Evolutionary conservation across 2,113 vertebrate species (phyloP).

Genomic region (Spheniscus mendiculus): DNA sequence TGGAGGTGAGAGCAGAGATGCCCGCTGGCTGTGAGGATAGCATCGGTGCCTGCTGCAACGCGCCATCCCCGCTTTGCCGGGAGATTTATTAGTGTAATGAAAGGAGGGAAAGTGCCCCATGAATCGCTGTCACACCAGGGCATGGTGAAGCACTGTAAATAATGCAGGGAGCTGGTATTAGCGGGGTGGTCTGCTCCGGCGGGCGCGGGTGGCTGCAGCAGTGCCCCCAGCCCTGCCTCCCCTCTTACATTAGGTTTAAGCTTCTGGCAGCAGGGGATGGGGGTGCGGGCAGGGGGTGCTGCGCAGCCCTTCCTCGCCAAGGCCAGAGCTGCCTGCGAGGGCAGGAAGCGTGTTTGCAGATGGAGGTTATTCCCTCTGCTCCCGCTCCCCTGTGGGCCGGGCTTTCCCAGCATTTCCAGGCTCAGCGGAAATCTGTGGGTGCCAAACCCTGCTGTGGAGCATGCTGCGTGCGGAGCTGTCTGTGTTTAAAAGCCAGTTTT

Average conservation of each 20-base stretch:
- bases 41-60: background rate
- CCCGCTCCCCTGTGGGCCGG: background rate
- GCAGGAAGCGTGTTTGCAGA: background rate
- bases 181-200: background rate
- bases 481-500: background rate
- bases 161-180: background rate
- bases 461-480: background rate
- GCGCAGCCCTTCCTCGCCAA: accelerated
- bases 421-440: background rate
- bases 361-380: background rate
- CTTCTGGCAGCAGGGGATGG: background rate
- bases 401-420: background rate
- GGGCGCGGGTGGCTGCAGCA: background rate
- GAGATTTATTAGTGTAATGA: background rate
- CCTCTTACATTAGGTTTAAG: background rate
- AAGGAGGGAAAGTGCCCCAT: background rate
- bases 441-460: background rate
- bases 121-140: background rate
- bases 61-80: background rate
- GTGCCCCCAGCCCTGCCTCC: background rate
- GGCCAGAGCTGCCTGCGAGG: background rate
- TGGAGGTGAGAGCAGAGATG: background rate
- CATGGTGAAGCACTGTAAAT: background rate
- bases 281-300: background rate
- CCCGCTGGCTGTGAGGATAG: accelerated